Evolutionary conservation across 2,797 vertebrate genomes (phyloP), one percentile per base, ranked within the genome.

Genomic region (Psittacula echo): DNA sequence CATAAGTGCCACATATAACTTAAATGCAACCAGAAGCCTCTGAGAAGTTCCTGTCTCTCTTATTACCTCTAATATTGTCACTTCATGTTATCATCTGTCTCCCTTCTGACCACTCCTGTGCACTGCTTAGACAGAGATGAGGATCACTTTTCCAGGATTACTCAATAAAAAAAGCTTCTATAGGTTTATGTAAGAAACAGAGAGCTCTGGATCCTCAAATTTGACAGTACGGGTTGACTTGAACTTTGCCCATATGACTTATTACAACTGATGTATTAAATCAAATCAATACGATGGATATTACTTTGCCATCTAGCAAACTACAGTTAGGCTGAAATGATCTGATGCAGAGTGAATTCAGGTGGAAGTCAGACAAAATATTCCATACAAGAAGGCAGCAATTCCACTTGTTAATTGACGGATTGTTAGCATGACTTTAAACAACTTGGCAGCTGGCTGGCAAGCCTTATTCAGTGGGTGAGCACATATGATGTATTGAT

Each of bases 321-420:
- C 71, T 91, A 79, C 34, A 73, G 37, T 51, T 58, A 77, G 56
- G 54, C 11, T 91, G 66, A 86, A 94, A 45, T 76, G 32, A 89
- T 89, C 50, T 88, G 41, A 91, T 89, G 41, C 45, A 51, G 58
- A 89, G 45, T 61, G 77, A 96, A 92, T 82, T 89, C 94, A 78
- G 51, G 80, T 91, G 65, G 70, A 90, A 95, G 48, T 71, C 62
- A 90, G 87, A 89, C 13, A 26, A 93, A 96, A 83, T 85, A 88
- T 51, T 90, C 75, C 39, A 11, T 41, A 85, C 27, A 67, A 93
- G 90, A 94, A 96, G 91, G 74, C 80, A 93, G 56, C 10, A 90
- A 91, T 82, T 90, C 77, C 70, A 32, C 48, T 86, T 87, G 70
- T 65, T 97, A 96, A 91, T 91, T 95, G 90, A 89, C 71, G 48